A percentile compares a stretch with the other conserved stretches of the same genome.
Evolutionary conservation across 2,888 invertebrate genomes (phyloP).

Genomic region (Sarcophaga variegata): DNA sequence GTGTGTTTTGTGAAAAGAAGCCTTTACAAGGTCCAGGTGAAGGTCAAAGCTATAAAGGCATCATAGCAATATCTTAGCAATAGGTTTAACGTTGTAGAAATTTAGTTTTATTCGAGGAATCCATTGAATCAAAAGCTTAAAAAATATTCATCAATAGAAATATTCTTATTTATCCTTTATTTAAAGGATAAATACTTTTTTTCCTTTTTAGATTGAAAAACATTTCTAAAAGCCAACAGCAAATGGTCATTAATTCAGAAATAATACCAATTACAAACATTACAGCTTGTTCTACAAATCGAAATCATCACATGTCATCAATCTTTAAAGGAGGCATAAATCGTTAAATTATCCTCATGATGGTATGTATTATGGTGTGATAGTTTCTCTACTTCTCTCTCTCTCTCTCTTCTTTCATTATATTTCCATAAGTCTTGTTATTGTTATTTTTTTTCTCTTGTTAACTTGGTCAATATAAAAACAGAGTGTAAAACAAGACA

Average conservation of each 20-base stretch:
- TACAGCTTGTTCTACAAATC: constrained; percentile 67
- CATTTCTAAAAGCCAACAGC: constrained; percentile 29
- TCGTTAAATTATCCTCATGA: constrained; percentile 64
- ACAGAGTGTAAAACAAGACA: constrained; percentile 65
- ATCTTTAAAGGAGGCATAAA: constrained; percentile 65
- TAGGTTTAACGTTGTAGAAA: too few species aligned
- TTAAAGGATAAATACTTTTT: too few species aligned
- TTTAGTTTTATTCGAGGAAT: too few species aligned
- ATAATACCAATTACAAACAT: constrained; percentile 58
- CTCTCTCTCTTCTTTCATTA: neutral
- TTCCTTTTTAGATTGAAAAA: neutral
- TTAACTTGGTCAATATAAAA: constrained; percentile 37
- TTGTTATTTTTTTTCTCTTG: neutral
- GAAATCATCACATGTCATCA: constrained; percentile 69
- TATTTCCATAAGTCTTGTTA: constrained; percentile 3
- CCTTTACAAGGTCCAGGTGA: too few species aligned
- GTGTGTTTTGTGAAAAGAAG: too few species aligned
- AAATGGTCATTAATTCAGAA: constrained; percentile 34
- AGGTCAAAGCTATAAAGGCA: too few species aligned
- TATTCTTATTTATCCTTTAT: too few species aligned
- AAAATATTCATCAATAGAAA: too few species aligned
- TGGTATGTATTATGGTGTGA: constrained; percentile 59
- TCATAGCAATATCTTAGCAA: too few species aligned
- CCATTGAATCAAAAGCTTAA: too few species aligned
- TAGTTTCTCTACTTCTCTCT: constrained; percentile 33